Evolutionary conservation across 2,888 invertebrate species (phyloP).

Genomic region (Tanypteryx hageni): DNA sequence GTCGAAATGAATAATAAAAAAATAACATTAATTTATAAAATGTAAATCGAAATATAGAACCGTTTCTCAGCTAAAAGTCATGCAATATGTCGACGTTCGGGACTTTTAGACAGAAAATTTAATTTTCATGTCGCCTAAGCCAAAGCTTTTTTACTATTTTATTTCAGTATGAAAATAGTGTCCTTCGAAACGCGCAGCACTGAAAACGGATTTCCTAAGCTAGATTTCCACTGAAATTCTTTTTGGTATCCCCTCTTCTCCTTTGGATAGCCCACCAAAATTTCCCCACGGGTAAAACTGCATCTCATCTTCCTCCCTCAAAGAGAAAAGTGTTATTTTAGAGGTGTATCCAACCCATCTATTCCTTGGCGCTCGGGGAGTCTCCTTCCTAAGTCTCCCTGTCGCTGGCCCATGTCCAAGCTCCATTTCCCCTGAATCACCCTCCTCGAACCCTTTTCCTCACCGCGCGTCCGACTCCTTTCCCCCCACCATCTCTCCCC

Average conservation of each 20-base stretch:
- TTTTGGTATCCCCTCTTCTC: not conserved
- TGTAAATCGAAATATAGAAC: no score
- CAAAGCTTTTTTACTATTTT: no score
- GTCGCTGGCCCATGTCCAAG: slow-evolving; percentile 14
- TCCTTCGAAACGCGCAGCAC: no score
- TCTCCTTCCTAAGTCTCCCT: not conserved
- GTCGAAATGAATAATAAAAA: no score
- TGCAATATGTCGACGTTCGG: no score
- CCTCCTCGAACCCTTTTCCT: not conserved
- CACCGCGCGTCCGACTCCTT: not conserved
- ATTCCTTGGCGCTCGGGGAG: not conserved
- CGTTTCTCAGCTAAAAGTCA: no score
- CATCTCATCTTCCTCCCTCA: not conserved
- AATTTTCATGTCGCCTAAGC: no score
- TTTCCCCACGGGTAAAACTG: not conserved
- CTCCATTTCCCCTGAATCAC: slow-evolving; percentile 58
- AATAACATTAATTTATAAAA: no score
- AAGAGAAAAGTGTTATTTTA: slow-evolving; percentile 1
- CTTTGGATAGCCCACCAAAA: not conserved
- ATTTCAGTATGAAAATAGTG: no score
- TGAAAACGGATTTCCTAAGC: no score
- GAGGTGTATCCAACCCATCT: not conserved
- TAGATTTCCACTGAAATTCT: no score
- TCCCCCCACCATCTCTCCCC: not conserved
- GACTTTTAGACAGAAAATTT: no score